A percentile compares a stretch with the other conserved stretches of the same genome.
Evolutionary conservation across 2,113 vertebrate species (phyloP).

Genomic region (Alethe castanea): DNA sequence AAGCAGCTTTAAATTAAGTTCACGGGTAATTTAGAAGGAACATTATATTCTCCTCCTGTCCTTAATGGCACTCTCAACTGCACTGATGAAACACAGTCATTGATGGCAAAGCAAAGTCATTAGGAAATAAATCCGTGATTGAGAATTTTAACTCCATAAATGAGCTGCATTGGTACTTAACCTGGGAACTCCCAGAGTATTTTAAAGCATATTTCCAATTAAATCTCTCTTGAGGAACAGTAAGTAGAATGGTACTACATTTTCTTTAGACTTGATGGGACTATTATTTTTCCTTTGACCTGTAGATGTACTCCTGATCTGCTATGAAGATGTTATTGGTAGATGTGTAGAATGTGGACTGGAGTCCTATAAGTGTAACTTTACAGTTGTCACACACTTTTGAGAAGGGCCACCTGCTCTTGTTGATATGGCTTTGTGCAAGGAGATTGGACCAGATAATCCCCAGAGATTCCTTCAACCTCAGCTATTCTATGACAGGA

Average conservation of each 20-base stretch:
- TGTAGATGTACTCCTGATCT: neutral
- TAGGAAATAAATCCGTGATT: neutral
- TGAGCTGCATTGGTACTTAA: neutral
- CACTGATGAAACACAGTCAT: neutral
- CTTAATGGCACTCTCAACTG: neutral
- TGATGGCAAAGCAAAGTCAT: neutral
- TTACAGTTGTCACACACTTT: neutral
- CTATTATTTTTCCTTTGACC: neutral
- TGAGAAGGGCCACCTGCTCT: neutral
- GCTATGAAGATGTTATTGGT: neutral
- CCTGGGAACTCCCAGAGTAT: neutral
- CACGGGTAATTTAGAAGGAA: neutral
- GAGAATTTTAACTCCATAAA: neutral
- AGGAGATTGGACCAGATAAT: neutral
- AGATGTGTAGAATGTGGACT: neutral
- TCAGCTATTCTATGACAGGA: too few relatives aligned
- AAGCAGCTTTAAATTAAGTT: neutral
- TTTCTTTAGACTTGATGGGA: neutral
- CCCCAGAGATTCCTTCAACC: neutral
- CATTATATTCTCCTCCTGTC: neutral
- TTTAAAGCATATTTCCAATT: neutral
- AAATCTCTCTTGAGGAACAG: neutral
- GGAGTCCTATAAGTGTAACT: fast-evolving
- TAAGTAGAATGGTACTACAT: neutral
- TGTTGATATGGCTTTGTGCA: neutral